phyloP scores from a whole-genome alignment of 2,797 vertebrate species.

The Clarias laeviceps region DNA sequence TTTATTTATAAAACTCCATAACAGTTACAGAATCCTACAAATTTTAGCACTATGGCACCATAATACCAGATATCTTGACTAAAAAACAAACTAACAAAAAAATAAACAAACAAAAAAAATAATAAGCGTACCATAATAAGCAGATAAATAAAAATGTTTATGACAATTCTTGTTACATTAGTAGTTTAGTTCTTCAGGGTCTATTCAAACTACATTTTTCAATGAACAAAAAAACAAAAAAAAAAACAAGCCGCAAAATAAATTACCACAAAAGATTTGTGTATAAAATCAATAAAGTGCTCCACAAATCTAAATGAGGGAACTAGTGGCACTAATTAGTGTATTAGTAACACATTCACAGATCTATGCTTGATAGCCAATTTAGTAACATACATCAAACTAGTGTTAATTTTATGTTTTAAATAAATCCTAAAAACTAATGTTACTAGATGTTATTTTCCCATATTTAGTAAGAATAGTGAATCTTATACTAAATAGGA shows the following conservation, averaged over 20 bases:
- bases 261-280: slow-evolving; percentile 25
- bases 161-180: slow-evolving; percentile 6
- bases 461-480: neutral
- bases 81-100: neutral
- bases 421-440: neutral
- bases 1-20: slow-evolving; percentile 14
- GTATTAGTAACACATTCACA: slow-evolving; percentile 30
- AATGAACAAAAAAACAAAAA: slow-evolving; percentile 26
- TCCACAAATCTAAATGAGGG: slow-evolving; percentile 31
- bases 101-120: neutral
- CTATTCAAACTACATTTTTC: slow-evolving; percentile 17
- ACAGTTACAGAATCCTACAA: slow-evolving; percentile 26
- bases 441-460: neutral
- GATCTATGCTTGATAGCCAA: slow-evolving; percentile 21
- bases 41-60: slow-evolving; percentile 32
- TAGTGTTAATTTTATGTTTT: neutral
- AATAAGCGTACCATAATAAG: neutral
- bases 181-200: neutral
- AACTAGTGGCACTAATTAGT: slow-evolving; percentile 26
- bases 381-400: slow-evolving; percentile 23
- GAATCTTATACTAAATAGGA: neutral
- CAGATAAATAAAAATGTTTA: slow-evolving; percentile 36
- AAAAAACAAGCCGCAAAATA: slow-evolving; percentile 30
- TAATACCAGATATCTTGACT: slow-evolving; percentile 30
- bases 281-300: slow-evolving; percentile 47